Conservation (phyloP, 2,888 invertebrate species). For the Margaritifera margaritifera region DNA sequence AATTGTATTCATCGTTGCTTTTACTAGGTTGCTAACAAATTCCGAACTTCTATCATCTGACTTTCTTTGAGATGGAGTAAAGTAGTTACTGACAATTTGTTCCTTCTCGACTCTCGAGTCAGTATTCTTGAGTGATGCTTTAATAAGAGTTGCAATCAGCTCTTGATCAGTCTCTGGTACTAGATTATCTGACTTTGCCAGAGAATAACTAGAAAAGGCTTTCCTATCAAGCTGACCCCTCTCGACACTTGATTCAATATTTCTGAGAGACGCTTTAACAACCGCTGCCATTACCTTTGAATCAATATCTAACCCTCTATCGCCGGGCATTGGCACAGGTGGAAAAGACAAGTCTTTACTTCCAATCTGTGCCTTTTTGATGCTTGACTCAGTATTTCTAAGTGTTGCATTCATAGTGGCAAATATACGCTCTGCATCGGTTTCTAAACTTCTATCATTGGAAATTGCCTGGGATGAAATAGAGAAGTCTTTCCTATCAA, state of each 20-base stretch:
- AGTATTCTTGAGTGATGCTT: constrained; percentile 38
- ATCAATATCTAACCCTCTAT: no score
- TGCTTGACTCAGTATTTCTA: no score
- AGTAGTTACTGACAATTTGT: constrained; percentile 19
- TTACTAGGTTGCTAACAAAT: constrained; percentile 26
- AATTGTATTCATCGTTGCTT: constrained; percentile 36
- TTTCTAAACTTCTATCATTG: constrained; percentile 7
- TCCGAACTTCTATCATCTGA: constrained; percentile 8
- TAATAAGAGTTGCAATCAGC: constrained; percentile 35
- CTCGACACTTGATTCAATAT: no score
- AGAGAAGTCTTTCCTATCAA: constrained; percentile 30
- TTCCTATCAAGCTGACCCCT: no score
- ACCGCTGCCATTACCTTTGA: no score
- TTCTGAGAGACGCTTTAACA: no score
- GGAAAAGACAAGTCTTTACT: no score
- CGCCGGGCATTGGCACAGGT: no score
- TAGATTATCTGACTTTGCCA: background rate
- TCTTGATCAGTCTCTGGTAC: constrained; percentile 17
- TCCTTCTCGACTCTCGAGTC: constrained; percentile 40
- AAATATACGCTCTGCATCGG: no score
- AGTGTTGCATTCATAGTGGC: no score
- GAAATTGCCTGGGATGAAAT: constrained; percentile 26
- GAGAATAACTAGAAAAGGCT: no score
- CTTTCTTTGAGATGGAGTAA: constrained; percentile 21
- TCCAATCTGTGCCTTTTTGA: no score